Base-by-base conservation (phyloP, 1,140 invertebrate genomes). In the Ruditapes philippinarum region DNA sequence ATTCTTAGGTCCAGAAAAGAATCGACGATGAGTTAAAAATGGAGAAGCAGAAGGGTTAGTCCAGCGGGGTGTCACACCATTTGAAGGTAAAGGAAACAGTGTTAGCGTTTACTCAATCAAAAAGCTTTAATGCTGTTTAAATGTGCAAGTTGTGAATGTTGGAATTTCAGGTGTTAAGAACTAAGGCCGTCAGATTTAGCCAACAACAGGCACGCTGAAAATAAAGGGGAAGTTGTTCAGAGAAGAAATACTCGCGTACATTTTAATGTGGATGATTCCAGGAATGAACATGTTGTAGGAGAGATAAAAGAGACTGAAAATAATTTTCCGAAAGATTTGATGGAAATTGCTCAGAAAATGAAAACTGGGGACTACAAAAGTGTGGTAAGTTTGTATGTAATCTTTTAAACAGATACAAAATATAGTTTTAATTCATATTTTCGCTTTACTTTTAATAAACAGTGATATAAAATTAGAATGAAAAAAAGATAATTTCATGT, bases 381-480 rank as follows among this genome's bases (percentile, higher is more conserved):
- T 84, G 93, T 95, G 89, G 94, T 95, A 91, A 89, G 94, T 95
- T 36, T 45, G 42, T 45, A 7, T 45, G 42, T 45, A n/a, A n/a
- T n/a, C n/a, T n/a, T n/a, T n/a, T n/a, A n/a, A n/a, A n/a, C n/a
- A n/a, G n/a, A n/a, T n/a, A n/a, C n/a, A n/a, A n/a, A n/a, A n/a
- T n/a, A n/a, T n/a, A n/a, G n/a, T n/a, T n/a, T n/a, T n/a, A n/a
- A n/a, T n/a, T n/a, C n/a, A n/a, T n/a, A n/a, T n/a, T n/a, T n/a
- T n/a, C n/a, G n/a, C n/a, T n/a, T n/a, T n/a, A n/a, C n/a, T n/a
- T n/a, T n/a, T n/a, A n/a, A n/a, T n/a, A n/a, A n/a, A n/a, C n/a
- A n/a, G n/a, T n/a, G n/a, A n/a, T n/a, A n/a, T n/a, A n/a, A n/a
- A n/a, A n/a, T n/a, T n/a, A n/a, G n/a, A n/a, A n/a, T n/a, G n/a